Evolutionary conservation across 1,140 invertebrate genomes (phyloP).

Genomic region (Coptotermes formosanus): DNA sequence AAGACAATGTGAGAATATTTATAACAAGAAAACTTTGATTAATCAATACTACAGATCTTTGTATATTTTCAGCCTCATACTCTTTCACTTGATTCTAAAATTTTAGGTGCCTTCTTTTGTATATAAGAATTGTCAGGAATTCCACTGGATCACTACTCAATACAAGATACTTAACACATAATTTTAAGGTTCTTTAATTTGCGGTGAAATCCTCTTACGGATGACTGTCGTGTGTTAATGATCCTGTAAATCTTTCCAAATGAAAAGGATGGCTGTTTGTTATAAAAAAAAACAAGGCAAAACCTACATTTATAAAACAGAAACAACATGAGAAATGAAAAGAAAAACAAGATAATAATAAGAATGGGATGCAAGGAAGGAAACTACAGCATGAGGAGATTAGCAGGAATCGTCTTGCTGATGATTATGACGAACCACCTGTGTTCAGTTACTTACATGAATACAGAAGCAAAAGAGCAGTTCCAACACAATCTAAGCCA

Average conservation of each 20-base stretch:
- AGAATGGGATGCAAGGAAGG: background rate
- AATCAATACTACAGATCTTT: no score
- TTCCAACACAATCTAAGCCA: no score
- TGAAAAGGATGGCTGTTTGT: background rate
- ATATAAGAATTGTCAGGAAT: no score
- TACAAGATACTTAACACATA: background rate
- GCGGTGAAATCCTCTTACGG: background rate
- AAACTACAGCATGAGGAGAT: background rate
- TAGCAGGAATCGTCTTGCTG: background rate
- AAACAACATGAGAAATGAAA: background rate
- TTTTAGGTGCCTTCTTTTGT: no score
- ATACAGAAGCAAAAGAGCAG: no score
- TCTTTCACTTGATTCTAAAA: no score
- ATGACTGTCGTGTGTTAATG: background rate
- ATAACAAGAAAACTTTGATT: no score
- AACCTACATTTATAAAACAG: slow-evolving; percentile 9
- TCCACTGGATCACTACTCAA: no score
- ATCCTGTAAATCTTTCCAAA: background rate
- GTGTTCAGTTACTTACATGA: no score
- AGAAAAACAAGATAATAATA: background rate
- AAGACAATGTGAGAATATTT: no score
- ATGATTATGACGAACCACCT: background rate
- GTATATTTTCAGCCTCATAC: no score
- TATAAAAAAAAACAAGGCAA: background rate
- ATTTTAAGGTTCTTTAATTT: background rate